These are phyloP conservation scores for Delia radicum DNA, from an alignment of 1,140 invertebrate species.

Conservation along the genomic window DNA sequence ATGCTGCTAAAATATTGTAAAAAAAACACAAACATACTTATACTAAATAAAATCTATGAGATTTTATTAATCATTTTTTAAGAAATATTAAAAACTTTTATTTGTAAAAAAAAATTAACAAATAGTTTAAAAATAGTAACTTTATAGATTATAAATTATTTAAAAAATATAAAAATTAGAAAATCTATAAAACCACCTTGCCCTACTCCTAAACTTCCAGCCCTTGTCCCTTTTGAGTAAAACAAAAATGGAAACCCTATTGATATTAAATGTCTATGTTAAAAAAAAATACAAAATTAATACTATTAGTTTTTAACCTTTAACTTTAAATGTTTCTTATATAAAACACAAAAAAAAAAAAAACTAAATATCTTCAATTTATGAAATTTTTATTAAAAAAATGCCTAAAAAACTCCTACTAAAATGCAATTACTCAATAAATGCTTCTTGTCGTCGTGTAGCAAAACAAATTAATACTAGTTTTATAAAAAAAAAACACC, in stretches of 20 bases:
- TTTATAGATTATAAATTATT: neutral
- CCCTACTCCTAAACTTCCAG: no score
- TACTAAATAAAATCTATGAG: neutral
- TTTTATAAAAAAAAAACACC: neutral
- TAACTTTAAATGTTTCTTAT: neutral
- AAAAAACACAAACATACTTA: neutral
- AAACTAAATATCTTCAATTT: no score
- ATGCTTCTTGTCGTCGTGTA: no score
- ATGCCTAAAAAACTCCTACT: neutral
- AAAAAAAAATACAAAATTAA: neutral
- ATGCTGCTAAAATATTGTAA: neutral
- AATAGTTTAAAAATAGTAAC: neutral
- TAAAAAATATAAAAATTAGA: neutral
- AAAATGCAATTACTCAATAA: neutral
- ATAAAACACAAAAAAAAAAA: no score
- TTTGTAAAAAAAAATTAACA: neutral
- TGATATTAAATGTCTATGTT: neutral
- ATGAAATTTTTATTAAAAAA: no score
- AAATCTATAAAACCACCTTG: neutral
- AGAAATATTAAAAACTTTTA: neutral
- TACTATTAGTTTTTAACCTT: neutral
- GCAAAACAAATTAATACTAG: no score
- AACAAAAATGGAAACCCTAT: neutral
- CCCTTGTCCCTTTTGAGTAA: neutral
- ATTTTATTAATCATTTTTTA: neutral